Base-by-base conservation (phyloP, 2,113 vertebrate species). In the Gadus macrocephalus region DNA sequence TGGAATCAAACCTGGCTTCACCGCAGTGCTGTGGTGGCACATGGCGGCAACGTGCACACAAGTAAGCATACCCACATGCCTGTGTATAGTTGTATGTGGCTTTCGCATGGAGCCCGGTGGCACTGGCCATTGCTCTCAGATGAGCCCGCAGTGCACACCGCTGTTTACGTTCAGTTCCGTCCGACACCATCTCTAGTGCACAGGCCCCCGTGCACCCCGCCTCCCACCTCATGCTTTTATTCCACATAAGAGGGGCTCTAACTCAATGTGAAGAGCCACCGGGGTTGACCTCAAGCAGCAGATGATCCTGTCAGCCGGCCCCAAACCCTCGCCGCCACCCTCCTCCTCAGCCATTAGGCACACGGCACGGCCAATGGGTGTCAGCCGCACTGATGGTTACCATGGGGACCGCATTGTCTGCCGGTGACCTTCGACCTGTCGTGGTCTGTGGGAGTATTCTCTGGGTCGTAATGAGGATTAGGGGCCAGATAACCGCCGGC, bases 391-490 rank as follows among this genome's bases (percentile, higher is more conserved):
- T 3, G 53, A 60, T 62, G 35, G 86, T 89, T 80, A 65, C 79
- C 71, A 84, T 82, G 77, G 78, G 35, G 49, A 85, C 74, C 72
- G 55, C 69, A 76, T 83, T 88, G 83, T 87, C 81, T 83, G 63
- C 58, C 62, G 66, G 31, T 83, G 76, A 87, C 82, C 86, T 86
- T 81, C 87, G 81, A 85, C 88, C 86, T 56, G 66, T 75, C 67
- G 59, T 53, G 15, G 56, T 71, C 77, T 80, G 82, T 85, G 82
- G 66, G 66, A 76, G 83, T 78, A 84, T 78, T 85, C 78, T 85
- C 79, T 67, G 74, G 73, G 81, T 81, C 31, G 28, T 81, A 78
- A 86, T 81, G 64, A 85, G 84, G 86, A 86, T 90, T 84, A 87
- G 81, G 81, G 31, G 67, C 58, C 71, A 84, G 84, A 88, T 88